phyloP scores from a whole-genome alignment of 1,140 invertebrate species.

The Drosophila burlai region DNA sequence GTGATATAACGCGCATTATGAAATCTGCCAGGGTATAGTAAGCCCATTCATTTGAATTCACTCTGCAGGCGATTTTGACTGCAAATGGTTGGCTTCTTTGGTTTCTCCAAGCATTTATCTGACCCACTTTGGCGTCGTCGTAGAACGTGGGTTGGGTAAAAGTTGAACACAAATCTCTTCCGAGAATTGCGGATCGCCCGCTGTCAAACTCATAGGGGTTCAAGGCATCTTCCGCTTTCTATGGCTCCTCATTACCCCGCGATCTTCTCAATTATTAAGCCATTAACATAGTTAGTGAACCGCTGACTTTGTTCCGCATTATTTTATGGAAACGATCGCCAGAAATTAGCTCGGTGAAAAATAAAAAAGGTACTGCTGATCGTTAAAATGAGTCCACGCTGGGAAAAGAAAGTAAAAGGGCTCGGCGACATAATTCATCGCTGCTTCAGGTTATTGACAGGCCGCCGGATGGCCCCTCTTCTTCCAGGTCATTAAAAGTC shows the following conservation, averaged over 20 bases:
- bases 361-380: constrained; percentile 30
- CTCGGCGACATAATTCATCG: constrained; percentile 70
- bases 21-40: constrained; percentile 15
- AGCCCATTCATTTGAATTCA: background rate
- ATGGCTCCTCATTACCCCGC: constrained; percentile 24
- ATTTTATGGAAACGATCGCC: constrained; percentile 33
- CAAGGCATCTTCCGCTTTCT: constrained; percentile 40
- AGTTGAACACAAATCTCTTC: constrained; percentile 22
- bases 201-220: constrained; percentile 9
- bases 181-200: constrained; percentile 39
- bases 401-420: constrained; percentile 80
- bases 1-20: constrained; percentile 43
- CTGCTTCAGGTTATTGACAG: constrained; percentile 63
- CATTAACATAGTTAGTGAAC: constrained; percentile 52
- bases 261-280: constrained; percentile 70
- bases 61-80: background rate
- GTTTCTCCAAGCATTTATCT: background rate
- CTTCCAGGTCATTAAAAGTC: constrained; percentile 55
- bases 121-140: constrained; percentile 4
- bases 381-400: constrained; percentile 39
- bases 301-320: constrained; percentile 36
- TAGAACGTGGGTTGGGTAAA: constrained; percentile 31
- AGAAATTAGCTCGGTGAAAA: constrained; percentile 38
- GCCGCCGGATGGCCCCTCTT: constrained; percentile 20
- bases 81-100: background rate